phyloP scores from a whole-genome alignment of 2,113 vertebrate genomes.

The Zapus hudsonius region DNA sequence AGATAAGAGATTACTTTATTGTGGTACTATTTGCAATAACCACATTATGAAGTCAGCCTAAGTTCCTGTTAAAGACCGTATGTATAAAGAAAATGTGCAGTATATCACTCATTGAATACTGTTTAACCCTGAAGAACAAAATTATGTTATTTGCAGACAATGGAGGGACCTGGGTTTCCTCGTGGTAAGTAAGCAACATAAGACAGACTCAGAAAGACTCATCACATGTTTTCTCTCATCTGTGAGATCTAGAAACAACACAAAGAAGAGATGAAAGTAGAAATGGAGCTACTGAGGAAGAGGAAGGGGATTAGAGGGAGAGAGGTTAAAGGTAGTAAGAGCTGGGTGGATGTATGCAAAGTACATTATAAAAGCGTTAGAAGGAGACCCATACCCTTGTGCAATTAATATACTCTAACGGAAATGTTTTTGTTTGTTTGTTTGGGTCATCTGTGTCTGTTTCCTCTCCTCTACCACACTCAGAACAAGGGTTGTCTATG shows the following conservation, averaged over 20 bases:
- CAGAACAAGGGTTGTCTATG: neutral
- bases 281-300: too few relatives aligned
- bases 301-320: neutral
- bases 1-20: neutral
- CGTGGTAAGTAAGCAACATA: neutral
- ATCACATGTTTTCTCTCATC: neutral
- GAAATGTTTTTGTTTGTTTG: neutral
- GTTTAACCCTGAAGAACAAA: neutral
- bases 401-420: neutral
- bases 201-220: neutral
- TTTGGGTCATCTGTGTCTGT: neutral
- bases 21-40: neutral
- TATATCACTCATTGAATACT: neutral
- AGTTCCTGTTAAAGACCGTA: neutral
- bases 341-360: neutral
- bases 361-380: neutral
- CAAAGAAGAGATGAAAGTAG: neutral
- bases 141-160: neutral
- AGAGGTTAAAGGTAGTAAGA: neutral
- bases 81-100: neutral
- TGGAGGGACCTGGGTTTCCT: neutral
- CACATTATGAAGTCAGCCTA: neutral
- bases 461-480: neutral
- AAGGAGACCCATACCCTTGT: neutral
- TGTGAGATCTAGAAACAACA: neutral